These are phyloP conservation scores for Erythrolamprus reginae DNA, from an alignment of 2,113 vertebrate genomes.

Conservation along the genomic window DNA sequence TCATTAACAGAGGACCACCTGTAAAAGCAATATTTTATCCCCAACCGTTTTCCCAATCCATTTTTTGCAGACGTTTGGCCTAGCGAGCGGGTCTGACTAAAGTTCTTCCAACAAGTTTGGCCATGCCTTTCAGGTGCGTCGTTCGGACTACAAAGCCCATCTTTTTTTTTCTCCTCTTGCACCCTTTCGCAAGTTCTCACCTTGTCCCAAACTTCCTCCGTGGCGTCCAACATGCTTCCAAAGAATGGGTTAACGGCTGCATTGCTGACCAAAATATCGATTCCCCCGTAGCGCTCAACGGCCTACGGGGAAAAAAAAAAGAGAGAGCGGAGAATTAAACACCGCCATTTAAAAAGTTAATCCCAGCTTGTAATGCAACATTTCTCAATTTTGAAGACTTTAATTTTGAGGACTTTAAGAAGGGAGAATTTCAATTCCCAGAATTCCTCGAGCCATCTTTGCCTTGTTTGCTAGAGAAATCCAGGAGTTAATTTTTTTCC, in stretches of 20 bases:
- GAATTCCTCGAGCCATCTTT: too few relatives aligned
- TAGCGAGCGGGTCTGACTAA: background rate
- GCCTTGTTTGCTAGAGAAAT: too few relatives aligned
- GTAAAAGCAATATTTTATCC: background rate
- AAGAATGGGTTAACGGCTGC: conserved; percentile 83
- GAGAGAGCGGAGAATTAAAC: background rate
- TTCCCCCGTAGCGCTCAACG: conserved; percentile 73
- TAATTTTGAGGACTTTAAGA: too few relatives aligned
- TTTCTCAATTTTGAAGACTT: too few relatives aligned
- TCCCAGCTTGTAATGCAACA: too few relatives aligned
- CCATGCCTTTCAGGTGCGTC: background rate
- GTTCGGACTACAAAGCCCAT: background rate
- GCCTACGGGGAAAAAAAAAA: conserved; percentile 55
- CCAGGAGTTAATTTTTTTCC: too few relatives aligned
- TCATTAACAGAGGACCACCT: background rate
- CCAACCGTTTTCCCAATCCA: too few relatives aligned
- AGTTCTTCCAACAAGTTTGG: background rate
- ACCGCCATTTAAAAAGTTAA: too few relatives aligned
- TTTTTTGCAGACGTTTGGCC: background rate
- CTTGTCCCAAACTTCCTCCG: conserved; percentile 86
- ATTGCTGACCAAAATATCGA: conserved; percentile 86
- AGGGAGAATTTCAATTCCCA: too few relatives aligned
- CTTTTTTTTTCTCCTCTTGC: fast-evolving
- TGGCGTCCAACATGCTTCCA: conserved; percentile 76
- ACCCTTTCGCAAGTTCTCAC: conserved; percentile 45